phyloP scores from a whole-genome alignment of 1,140 invertebrate species.

The Chlorops oryzae region DNA sequence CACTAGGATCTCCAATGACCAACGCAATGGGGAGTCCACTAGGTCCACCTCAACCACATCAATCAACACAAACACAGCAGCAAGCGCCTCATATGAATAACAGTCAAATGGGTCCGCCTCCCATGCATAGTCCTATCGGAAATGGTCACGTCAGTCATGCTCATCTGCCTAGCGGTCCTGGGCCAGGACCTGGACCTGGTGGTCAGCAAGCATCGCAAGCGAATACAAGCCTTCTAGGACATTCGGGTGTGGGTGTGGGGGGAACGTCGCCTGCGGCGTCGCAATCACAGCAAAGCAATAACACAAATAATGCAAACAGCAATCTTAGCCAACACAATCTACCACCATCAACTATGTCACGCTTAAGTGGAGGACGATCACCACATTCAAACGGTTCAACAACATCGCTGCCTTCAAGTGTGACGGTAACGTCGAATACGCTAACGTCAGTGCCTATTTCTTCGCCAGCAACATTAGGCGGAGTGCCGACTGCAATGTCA shows the following conservation, averaged over 20 bases:
- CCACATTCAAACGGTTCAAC: constrained; percentile 38
- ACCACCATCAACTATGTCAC: constrained; percentile 33
- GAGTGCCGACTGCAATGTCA: constrained; percentile 37
- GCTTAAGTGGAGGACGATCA: constrained; percentile 33
- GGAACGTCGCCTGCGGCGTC: constrained; percentile 14
- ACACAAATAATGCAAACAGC: constrained; percentile 11
- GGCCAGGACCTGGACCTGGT: constrained; percentile 34
- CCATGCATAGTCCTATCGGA: constrained; percentile 42
- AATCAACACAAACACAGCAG: constrained; percentile 30
- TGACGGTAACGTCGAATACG: constrained; percentile 19
- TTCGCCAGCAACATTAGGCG: constrained; percentile 34
- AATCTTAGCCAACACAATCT: constrained; percentile 35
- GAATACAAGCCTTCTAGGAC: constrained; percentile 20
- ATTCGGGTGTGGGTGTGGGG: constrained; percentile 17
- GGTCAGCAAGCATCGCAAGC: constrained; percentile 8
- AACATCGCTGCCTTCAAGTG: constrained; percentile 19
- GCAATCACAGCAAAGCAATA: constrained; percentile 16
- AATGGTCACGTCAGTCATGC: constrained; percentile 37
- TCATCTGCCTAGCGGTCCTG: constrained; percentile 37
- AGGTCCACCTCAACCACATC: constrained; percentile 54
- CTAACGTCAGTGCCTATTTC: constrained; percentile 45
- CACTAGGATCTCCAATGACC: constrained; percentile 65
- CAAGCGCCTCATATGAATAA: constrained; percentile 44
- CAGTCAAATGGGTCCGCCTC: constrained; percentile 44
- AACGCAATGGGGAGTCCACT: constrained; percentile 68